These are phyloP conservation scores for Potamarius usumacintae DNA, from an alignment of 2,113 vertebrate genomes.

Conservation along the genomic window DNA sequence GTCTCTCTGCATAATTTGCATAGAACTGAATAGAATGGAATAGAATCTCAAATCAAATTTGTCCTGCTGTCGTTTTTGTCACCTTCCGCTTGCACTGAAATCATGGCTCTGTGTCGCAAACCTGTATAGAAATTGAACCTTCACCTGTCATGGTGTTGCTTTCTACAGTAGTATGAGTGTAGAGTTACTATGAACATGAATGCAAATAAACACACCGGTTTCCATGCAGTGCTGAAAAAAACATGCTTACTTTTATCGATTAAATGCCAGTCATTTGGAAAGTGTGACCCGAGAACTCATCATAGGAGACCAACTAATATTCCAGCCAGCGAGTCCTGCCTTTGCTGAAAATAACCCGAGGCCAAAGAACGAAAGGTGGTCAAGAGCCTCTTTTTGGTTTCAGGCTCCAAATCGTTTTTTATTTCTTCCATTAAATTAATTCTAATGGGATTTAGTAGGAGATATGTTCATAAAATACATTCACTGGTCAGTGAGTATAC, in stretches of 20 bases:
- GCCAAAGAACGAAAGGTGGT: neutral
- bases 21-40: neutral
- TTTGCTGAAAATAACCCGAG: neutral
- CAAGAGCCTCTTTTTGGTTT: neutral
- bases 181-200: neutral
- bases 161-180: neutral
- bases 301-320: neutral
- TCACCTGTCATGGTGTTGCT: neutral
- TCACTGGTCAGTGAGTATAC: neutral
- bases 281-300: neutral
- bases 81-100: neutral
- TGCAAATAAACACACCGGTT: neutral
- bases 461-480: neutral
- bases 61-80: neutral
- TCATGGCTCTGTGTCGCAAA: neutral
- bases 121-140: neutral
- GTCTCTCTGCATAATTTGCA: neutral
- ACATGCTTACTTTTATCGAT: neutral
- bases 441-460: neutral
- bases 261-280: too few species aligned
- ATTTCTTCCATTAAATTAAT: slow-evolving; percentile 3
- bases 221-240: neutral
- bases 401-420: neutral
- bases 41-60: neutral
- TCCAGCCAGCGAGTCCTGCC: neutral